A percentile compares a stretch with the other conserved stretches of the same genome.
Evolutionary conservation across 92 coral and sea anemone genomes (phyloP).

Genomic region (Anthopleura xanthogrammica): DNA sequence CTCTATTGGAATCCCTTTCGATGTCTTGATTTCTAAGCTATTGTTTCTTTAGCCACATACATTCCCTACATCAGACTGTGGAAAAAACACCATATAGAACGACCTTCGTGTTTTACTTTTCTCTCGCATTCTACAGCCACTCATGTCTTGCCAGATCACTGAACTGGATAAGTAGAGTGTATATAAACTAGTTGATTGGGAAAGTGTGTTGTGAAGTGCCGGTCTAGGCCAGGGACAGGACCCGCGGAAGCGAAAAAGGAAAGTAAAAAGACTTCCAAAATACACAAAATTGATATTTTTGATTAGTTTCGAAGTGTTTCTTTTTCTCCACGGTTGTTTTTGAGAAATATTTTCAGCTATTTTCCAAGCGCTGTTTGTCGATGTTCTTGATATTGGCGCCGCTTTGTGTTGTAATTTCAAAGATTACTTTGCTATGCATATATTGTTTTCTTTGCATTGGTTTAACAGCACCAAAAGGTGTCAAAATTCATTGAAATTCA

Average conservation of each 20-base stretch:
- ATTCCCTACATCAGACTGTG: not conserved
- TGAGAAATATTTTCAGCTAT: not conserved
- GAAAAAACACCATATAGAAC: not conserved
- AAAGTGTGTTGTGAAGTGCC: conserved; percentile 3
- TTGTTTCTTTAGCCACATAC: not conserved
- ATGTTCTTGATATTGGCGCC: not conserved
- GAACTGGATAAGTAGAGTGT: conserved; percentile 20
- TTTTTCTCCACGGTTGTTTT: not conserved
- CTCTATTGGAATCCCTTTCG: conserved; percentile 32
- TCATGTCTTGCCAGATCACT: conserved; percentile 13
- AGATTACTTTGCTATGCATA: not conserved
- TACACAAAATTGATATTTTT: not conserved
- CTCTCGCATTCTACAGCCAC: not conserved
- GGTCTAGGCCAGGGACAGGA: not conserved
- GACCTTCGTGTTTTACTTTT: not conserved
- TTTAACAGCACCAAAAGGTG: not conserved
- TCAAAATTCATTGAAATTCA: conserved; percentile 2
- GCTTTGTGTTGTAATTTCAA: conserved; percentile 3
- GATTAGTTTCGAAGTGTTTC: not conserved
- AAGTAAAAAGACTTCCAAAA: not conserved
- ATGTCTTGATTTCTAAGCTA: not conserved
- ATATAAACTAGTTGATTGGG: not conserved
- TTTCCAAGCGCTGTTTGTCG: not conserved
- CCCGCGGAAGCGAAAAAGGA: not conserved
- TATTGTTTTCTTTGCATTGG: not conserved